phyloP scores from a whole-genome alignment of 2,888 invertebrate species.

The Standfussiana lucernea region DNA sequence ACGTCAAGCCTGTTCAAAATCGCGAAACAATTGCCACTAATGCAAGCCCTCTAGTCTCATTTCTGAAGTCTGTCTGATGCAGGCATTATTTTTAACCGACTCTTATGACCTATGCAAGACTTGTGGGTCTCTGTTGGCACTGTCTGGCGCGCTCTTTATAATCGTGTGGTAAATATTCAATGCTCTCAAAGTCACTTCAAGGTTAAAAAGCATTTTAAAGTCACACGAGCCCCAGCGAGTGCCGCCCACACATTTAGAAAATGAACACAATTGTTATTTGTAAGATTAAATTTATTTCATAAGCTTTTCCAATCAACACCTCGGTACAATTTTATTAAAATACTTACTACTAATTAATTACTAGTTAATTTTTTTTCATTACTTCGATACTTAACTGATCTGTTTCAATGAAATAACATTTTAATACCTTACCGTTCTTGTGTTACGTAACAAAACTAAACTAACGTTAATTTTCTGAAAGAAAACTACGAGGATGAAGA shows the following conservation, averaged over 20 bases:
- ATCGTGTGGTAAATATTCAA: conserved; percentile 1
- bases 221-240: background rate
- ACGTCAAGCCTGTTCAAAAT: background rate
- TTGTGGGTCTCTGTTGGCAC: background rate
- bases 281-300: background rate
- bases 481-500: background rate
- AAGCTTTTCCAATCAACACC: background rate
- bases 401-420: background rate
- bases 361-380: too few species aligned
- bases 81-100: background rate
- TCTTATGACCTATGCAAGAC: background rate
- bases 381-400: too few species aligned
- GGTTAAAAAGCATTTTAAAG: background rate
- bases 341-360: background rate
- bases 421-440: too few species aligned
- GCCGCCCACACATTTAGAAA: background rate
- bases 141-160: background rate
- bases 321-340: background rate
- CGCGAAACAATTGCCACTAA: background rate
- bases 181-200: conserved; percentile 3
- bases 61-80: background rate
- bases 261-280: background rate
- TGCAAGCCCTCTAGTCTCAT: background rate
- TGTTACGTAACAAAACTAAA: background rate
- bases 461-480: background rate